phyloP scores from a whole-genome alignment of 2,113 vertebrate species.

The Ellobius talpinus region DNA sequence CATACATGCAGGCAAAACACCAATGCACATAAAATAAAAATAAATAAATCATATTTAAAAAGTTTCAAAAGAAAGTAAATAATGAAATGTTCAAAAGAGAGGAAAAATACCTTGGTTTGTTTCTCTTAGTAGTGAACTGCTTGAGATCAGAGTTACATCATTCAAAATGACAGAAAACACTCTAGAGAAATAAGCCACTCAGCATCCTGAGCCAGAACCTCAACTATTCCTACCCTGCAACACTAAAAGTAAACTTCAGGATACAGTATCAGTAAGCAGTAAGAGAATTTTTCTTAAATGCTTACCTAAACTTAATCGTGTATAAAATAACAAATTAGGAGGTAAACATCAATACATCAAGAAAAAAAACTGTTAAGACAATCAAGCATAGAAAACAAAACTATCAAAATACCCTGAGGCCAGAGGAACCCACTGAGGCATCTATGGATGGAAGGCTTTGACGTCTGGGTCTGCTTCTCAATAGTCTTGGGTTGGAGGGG shows the following conservation, averaged over 20 bases:
- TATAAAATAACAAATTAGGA: conserved; percentile 23
- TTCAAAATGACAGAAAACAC: background rate
- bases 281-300: conserved; percentile 4
- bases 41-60: background rate
- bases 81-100: background rate
- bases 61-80: background rate
- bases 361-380: background rate
- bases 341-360: background rate
- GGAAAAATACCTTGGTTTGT: background rate
- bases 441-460: background rate
- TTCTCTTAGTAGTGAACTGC: conserved; percentile 47
- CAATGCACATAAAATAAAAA: background rate
- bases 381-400: background rate
- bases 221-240: background rate
- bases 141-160: background rate
- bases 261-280: background rate
- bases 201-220: background rate
- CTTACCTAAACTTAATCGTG: background rate
- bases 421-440: background rate
- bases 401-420: background rate
- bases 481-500: background rate
- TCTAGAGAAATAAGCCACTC: background rate
- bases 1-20: background rate
- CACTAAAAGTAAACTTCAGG: background rate
- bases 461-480: background rate